Base-by-base conservation (phyloP, 2,113 vertebrate species). In the Syngnathus typhle region DNA sequence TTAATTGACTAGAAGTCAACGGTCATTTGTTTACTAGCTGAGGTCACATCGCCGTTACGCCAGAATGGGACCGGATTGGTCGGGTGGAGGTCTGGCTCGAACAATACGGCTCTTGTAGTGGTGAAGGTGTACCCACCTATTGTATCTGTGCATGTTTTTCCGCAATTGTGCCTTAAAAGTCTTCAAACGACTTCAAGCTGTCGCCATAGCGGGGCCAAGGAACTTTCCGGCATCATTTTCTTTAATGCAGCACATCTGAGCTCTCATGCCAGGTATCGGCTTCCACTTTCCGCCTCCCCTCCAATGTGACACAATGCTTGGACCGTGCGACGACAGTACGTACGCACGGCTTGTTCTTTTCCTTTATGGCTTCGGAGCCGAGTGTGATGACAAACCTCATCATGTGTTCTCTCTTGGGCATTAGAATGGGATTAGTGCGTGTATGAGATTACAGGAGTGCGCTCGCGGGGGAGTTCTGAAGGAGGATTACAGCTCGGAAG, bases 261-360 rank as follows among this genome's bases (percentile, higher is more conserved):
- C 66, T 85, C 84, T 81, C 82, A 82, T 65, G 74, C 71, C 59
- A 60, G 77, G 84, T 86, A 86, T 76, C 81, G 60, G 70, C 79
- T 89, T 87, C 54, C 78, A 85, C 73, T 86, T 83, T 84, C 79
- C 82, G 83, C 82, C 82, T 87, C 77, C 4, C 6, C 21, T 83
- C 80, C 83, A 89, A 84, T 81, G 83, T 78, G 82, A 89, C 87
- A 90, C 88, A 88, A 88, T 86, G 84, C 77, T 77, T 90, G 83
- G 78, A 73, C 80, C 11, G 41, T 43, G 11, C 41, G 41, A 32
- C 27, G 3, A 32, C 27, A 32, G 27, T 32, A 83, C 72, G 18
- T 18, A 18, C 15, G 77, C 77, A 60, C 60, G 73, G 82, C 70
- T 81, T 88, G 84, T 73, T 85, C 85, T 18, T 84, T 86, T 86